These are phyloP conservation scores for Lepus europaeus DNA, from an alignment of 2,113 vertebrate genomes.

Conservation along the genomic window DNA sequence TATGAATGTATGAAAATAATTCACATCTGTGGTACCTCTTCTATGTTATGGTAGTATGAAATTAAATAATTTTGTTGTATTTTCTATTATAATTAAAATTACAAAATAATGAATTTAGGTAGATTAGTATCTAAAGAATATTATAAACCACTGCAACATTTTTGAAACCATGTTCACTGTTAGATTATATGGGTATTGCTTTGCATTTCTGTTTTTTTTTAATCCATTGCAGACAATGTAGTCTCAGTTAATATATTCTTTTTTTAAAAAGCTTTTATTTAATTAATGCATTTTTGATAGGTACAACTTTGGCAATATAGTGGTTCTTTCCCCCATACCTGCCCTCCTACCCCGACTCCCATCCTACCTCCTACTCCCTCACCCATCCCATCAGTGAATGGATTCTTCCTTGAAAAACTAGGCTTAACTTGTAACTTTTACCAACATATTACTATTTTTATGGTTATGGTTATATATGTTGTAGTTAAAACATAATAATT, in stretches of 20 bases:
- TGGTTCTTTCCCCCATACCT: too few relatives aligned
- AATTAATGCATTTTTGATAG: too few relatives aligned
- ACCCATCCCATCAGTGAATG: too few relatives aligned
- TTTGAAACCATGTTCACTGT: background rate
- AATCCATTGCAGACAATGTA: background rate
- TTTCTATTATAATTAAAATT: background rate
- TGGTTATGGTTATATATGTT: background rate
- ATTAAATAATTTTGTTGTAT: background rate
- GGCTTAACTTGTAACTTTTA: background rate
- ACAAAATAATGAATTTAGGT: background rate
- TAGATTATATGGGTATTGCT: background rate
- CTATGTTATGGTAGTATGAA: background rate
- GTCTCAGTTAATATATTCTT: background rate
- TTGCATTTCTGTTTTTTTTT: background rate
- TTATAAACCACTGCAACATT: background rate
- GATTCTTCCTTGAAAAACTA: background rate
- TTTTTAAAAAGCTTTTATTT: too few relatives aligned
- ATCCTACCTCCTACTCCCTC: too few relatives aligned
- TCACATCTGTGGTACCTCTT: background rate
- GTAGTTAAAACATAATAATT: background rate
- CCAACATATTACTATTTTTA: constrained; percentile 5
- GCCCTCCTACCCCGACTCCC: too few relatives aligned
- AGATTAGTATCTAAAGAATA: background rate
- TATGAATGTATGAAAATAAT: background rate
- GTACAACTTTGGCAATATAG: too few relatives aligned